A percentile compares a stretch with the other conserved stretches of the same genome.
Evolutionary conservation across 2,888 invertebrate species (phyloP).

Genomic region (Dasypolia templi): DNA sequence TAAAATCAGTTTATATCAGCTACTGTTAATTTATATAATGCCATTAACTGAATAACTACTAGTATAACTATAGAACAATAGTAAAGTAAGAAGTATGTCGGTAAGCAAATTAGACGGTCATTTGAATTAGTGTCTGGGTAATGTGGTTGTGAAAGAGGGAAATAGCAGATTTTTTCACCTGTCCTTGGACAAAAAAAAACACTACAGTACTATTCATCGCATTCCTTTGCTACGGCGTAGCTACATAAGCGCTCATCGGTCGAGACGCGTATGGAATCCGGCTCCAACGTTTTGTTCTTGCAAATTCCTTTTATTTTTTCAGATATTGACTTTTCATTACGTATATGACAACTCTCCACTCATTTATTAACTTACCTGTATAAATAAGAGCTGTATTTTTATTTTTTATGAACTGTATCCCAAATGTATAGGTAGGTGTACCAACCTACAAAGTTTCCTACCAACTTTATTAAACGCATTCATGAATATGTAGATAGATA

Average conservation of each 20-base stretch:
- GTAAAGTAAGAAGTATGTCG: neutral
- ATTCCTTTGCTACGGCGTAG: conserved; percentile 30
- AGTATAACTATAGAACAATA: conserved; percentile 6
- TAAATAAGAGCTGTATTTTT: neutral
- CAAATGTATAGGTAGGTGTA: too few relatives aligned
- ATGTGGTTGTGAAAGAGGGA: conserved; percentile 2
- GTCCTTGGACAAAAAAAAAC: neutral
- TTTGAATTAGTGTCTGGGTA: neutral
- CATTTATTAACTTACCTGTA: neutral
- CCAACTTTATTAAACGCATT: neutral
- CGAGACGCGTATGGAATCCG: neutral
- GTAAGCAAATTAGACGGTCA: conserved; percentile 10
- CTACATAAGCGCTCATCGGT: neutral
- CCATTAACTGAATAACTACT: conserved; percentile 8
- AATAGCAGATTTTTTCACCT: neutral
- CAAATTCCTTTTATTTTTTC: neutral
- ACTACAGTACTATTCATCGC: neutral
- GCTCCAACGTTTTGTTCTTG: neutral
- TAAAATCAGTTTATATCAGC: conserved; percentile 34
- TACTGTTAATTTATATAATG: conserved; percentile 10
- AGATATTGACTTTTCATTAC: neutral
- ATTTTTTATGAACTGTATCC: too few relatives aligned
- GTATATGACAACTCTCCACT: neutral
- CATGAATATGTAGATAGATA: neutral
- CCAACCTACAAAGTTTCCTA: neutral